Evolutionary conservation across 53 echinoderm and acorn worm genomes (phyloP), one percentile per base, ranked within the genome.

Genomic region (Apostichopus leukothele): DNA sequence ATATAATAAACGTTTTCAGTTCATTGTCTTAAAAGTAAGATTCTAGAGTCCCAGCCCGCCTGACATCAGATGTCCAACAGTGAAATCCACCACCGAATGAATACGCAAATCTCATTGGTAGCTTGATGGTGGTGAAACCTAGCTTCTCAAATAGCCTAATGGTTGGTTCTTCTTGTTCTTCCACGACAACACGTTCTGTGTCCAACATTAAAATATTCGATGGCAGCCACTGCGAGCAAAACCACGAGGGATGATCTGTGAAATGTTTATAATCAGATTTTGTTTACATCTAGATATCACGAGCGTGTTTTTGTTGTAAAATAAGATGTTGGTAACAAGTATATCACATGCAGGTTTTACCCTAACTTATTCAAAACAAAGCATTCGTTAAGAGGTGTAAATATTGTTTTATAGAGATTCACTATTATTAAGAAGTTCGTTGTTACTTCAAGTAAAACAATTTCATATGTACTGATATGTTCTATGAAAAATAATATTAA

Each of bases 151-250:
- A 96, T 90, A 98, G 89, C 89, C 94, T 91, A 73, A 92, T 93
- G 80, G 91, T 96, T 16, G 94, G 91, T 67, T 63, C 71, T 79
- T 98, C 99, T 53, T 88, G 90, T 50, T 67, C 54, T 79, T 98
- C 99, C 1, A 95, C 95, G 12, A 98, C 23, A 27, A 96, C 99
- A 10, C 99, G 93, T 50, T 94, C 93, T 5, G 93, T 92, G 88
- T 98, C 99, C 75, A 98, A 86, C 99, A 96, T 96, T 73, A 98
- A 87, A 19, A 98, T 94, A 75, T 98, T 98, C 95, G 94, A 96
- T 23, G 99, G 92, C 21, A 96, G 88, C 99, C 99, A 98, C 83
- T 96, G 94, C 27, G 99, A 96, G 14, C 95, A 94, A 91, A 97
- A 89, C 97, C 97, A 97, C 25, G 95, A 89, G 5, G 97, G 97